These are phyloP conservation scores for Loriculus beryllinus DNA, from an alignment of 2,797 vertebrate genomes.

Conservation along the genomic window DNA sequence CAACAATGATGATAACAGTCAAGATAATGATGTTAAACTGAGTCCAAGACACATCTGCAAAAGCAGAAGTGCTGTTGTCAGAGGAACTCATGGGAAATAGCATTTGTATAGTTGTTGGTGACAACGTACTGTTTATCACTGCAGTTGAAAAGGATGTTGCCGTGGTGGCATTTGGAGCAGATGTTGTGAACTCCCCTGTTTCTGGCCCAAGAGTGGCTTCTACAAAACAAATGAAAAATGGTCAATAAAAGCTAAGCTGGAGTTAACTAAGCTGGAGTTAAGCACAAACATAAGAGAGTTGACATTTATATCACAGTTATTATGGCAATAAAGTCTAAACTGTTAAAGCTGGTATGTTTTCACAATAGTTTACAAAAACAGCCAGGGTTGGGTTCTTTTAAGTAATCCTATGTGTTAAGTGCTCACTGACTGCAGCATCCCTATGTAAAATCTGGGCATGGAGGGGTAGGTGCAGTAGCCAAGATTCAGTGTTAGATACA, in stretches of 20 bases:
- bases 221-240: conserved; percentile 60
- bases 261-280: conserved; percentile 25
- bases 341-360: neutral
- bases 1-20: conserved; percentile 94
- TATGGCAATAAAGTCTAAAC: neutral
- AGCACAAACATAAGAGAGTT: neutral
- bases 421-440: neutral
- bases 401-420: neutral
- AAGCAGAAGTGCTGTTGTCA: conserved; percentile 86
- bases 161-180: conserved; percentile 64
- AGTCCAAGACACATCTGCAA: conserved; percentile 94
- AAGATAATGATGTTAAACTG: conserved; percentile 97
- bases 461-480: neutral
- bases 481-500: neutral
- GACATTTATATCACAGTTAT: neutral
- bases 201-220: conserved; percentile 64
- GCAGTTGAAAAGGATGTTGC: conserved; percentile 57
- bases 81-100: conserved; percentile 80
- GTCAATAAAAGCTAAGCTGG: conserved; percentile 42
- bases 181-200: conserved; percentile 62
- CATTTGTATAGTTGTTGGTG: conserved; percentile 67
- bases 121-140: conserved; percentile 70
- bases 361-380: neutral
- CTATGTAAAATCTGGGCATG: neutral
- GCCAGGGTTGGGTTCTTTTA: neutral